A percentile compares a stretch with the other conserved stretches of the same genome.
These are phyloP conservation scores for Natrix natrix DNA, from an alignment of 2,797 vertebrate species.

Conservation along the genomic window DNA sequence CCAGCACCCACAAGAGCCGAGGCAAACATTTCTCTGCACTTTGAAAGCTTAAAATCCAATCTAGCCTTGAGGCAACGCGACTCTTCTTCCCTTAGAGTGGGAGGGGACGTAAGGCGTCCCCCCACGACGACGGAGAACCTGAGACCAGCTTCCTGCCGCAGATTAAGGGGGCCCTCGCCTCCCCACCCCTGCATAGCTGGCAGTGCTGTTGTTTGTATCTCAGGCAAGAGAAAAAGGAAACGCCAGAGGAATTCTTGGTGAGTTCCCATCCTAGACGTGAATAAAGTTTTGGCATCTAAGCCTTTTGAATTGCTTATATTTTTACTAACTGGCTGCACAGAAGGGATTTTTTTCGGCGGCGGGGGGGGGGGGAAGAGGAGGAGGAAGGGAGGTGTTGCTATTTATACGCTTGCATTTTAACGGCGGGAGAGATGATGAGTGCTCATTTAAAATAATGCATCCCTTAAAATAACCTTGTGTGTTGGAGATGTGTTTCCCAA, in stretches of 20 bases:
- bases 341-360: conserved; percentile 59
- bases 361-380: conserved; percentile 9
- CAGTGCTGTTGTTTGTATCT: conserved; percentile 11
- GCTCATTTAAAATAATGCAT: conserved; percentile 80
- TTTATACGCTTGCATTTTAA: conserved; percentile 70
- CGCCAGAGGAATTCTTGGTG: background rate
- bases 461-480: conserved; percentile 79
- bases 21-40: conserved; percentile 39
- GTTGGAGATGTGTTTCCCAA: conserved; percentile 70
- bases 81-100: conserved; percentile 31
- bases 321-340: conserved; percentile 68
- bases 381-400: background rate
- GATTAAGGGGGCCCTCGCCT: background rate
- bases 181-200: conserved; percentile 12
- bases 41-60: conserved; percentile 40
- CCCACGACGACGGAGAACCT: background rate
- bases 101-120: background rate
- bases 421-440: conserved; percentile 77
- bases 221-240: conserved; percentile 29
- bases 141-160: conserved; percentile 43
- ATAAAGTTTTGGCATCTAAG: conserved; percentile 50
- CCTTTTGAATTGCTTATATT: conserved; percentile 77
- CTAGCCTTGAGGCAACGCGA: conserved; percentile 49
- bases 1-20: conserved; percentile 19
- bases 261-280: conserved; percentile 52